Conservation (phyloP, 2,113 vertebrate species). For the Melanocharis versteri region DNA sequence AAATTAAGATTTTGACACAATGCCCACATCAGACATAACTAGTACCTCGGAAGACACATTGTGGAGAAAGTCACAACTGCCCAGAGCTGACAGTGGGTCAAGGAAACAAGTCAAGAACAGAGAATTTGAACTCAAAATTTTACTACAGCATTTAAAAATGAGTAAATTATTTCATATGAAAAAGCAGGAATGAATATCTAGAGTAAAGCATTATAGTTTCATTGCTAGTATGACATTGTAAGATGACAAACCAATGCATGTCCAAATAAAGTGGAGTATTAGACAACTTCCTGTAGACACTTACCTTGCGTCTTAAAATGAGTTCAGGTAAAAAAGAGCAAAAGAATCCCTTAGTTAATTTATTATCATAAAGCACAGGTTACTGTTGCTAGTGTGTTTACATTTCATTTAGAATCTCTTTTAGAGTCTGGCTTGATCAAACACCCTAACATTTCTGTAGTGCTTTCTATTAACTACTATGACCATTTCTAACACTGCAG, state of each 20-base stretch:
- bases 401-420: neutral
- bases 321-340: neutral
- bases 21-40: neutral
- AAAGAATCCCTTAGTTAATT: neutral
- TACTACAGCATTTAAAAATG: neutral
- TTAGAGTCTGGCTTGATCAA: neutral
- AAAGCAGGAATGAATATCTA: neutral
- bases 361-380: neutral
- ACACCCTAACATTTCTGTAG: neutral
- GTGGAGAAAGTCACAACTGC: neutral
- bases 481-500: neutral
- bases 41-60: accelerated
- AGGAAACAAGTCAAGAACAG: neutral
- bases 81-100: neutral
- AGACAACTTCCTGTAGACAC: neutral
- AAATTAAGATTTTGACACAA: neutral
- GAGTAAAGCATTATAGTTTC: neutral
- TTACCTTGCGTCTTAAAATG: neutral
- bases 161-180: neutral
- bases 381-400: neutral
- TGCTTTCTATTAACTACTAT: neutral
- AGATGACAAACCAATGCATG: neutral
- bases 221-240: neutral
- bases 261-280: neutral
- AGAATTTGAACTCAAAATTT: neutral